Evolutionary conservation across 1,140 invertebrate genomes (phyloP).

Genomic region (Belonocnema kinseyi): DNA sequence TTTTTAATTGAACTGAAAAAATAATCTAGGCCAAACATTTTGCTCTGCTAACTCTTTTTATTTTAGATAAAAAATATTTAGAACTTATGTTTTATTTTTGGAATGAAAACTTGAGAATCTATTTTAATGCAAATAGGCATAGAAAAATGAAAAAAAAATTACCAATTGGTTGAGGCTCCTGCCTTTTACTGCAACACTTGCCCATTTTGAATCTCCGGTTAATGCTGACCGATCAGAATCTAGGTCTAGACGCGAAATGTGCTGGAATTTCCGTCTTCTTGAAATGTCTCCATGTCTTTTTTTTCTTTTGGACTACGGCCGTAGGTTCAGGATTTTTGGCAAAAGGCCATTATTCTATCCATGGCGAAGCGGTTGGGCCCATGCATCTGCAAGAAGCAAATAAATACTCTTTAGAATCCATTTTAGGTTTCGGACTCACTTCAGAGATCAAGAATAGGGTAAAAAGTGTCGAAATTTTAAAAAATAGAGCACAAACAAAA

Average conservation of each 20-base stretch:
- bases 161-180: conserved; percentile 81
- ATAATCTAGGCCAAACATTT: no score
- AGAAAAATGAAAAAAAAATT: conserved; percentile 35
- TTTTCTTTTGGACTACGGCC: conserved; percentile 32
- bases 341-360: conserved; percentile 30
- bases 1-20: no score
- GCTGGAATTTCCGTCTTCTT: conserved; percentile 46
- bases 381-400: conserved; percentile 9
- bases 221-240: conserved; percentile 48
- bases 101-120: neutral
- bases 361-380: neutral
- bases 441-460: no score
- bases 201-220: conserved; percentile 75
- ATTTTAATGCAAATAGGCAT: neutral
- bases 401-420: neutral
- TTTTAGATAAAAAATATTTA: no score
- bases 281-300: conserved; percentile 61
- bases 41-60: no score
- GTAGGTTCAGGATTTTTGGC: conserved; percentile 16
- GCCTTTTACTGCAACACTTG: conserved; percentile 84
- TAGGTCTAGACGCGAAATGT: conserved; percentile 47
- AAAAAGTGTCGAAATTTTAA: no score
- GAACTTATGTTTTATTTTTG: neutral
- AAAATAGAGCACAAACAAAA: no score
- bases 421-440: no score